These are phyloP conservation scores for Martes martes DNA, from an alignment of 2,113 vertebrate genomes.

Conservation along the genomic window DNA sequence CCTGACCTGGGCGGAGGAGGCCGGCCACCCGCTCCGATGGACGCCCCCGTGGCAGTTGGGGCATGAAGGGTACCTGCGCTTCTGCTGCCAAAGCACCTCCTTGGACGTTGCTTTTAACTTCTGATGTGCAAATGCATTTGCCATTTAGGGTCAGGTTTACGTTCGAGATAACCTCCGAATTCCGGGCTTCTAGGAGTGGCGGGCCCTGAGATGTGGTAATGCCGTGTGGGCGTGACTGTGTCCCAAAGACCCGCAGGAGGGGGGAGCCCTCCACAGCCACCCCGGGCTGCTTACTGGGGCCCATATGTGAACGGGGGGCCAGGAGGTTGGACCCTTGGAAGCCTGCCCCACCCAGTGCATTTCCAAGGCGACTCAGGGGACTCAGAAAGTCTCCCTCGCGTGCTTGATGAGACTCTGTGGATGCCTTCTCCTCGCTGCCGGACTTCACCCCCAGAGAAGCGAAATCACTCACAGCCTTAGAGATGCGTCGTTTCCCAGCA, in stretches of 20 bases:
- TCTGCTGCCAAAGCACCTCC: background rate
- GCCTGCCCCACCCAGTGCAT: background rate
- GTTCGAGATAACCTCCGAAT: background rate
- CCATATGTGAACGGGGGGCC: rapidly evolving
- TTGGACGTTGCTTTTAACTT: background rate
- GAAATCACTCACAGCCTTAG: background rate
- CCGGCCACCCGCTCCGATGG: rapidly evolving
- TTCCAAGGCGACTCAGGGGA: background rate
- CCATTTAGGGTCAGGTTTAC: background rate
- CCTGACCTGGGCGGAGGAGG: no score
- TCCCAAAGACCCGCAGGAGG: rapidly evolving
- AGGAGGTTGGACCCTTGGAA: background rate
- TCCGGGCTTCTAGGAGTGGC: background rate
- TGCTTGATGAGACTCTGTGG: background rate
- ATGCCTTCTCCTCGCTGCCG: background rate
- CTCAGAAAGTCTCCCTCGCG: background rate
- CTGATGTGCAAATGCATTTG: background rate
- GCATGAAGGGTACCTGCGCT: rapidly evolving
- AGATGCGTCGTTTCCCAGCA: background rate
- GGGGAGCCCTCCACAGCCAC: background rate
- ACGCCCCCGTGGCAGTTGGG: background rate
- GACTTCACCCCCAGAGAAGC: background rate
- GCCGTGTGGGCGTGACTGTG: rapidly evolving
- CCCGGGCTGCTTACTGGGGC: background rate
- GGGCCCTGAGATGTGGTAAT: background rate